Evolutionary conservation across 2,797 vertebrate species (phyloP), one percentile per base, ranked within the genome.

Genomic region (Smutsia gigantea): DNA sequence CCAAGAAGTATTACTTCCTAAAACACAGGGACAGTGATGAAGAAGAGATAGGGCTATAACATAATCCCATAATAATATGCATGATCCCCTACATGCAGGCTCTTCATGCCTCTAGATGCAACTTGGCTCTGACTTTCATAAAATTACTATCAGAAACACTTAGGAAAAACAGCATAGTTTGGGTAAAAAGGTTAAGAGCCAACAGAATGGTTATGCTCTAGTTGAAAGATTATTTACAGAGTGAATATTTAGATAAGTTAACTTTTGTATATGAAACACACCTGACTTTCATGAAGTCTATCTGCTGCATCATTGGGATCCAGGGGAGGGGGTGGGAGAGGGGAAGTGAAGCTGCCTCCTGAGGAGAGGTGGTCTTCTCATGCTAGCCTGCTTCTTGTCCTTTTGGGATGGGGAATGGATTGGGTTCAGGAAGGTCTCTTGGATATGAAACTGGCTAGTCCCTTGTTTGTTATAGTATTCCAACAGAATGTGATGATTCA

Each of bases 1-100:
- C 2, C 37, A 69, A 85, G 21, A 88, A 71, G 1, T 27, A 6
- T 46, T 59, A 4, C 31, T 64, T 69, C 11, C 88, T 9, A 81
- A 64, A 74, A 53, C 66, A 53, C 17, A 4, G 2, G 12, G 19
- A 63, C 94, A 75, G 17, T 64, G 13, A 57, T 27, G 5, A 46
- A 49, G 4, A 61, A 46, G 23, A 10, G 17, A 69, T 7, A 68
- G 11, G n/a, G 7, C 12, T 55, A 13, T 9, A 61, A n/a, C 69
- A 46, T 46, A 12, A 46, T 46, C 2, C 46, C 46, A 46, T 46
- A 46, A 46, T 46, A 46, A 46, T 10, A 63, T 53, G 18, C 2
- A n/a, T 31, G 15, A 71, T 21, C 25, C 2, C 23, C 11, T 15
- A 19, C 0, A 4, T 18, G 64, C 0, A 0, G 19, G 42, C 2